Percentiles rank a stretch among this genome's conserved stretches.
phyloP scores from a whole-genome alignment of 2,797 vertebrate species.

The Vespertilio murinus region DNA sequence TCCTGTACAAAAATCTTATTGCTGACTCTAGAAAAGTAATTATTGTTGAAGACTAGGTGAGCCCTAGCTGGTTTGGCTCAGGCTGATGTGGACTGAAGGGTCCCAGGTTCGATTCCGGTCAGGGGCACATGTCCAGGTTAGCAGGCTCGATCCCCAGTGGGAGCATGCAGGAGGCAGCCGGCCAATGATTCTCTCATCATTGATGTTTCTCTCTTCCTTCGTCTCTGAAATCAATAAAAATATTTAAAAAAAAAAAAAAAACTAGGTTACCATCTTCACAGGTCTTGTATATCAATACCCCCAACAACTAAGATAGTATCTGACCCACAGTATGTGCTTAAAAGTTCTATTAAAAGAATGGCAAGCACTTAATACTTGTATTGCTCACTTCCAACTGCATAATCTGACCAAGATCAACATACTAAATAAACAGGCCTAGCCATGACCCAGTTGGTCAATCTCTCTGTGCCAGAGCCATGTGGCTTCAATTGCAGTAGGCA shows the following conservation, averaged over 20 bases:
- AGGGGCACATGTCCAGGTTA: too few relatives aligned
- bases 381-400: background rate
- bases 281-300: background rate
- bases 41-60: background rate
- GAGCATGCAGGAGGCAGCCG: too few relatives aligned
- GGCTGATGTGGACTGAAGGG: too few relatives aligned
- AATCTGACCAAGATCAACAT: background rate
- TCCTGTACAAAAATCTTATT: background rate
- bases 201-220: too few relatives aligned
- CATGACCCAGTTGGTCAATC: background rate
- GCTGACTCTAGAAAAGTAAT: background rate
- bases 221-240: too few relatives aligned
- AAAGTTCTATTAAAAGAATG: background rate
- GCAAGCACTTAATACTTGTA: background rate
- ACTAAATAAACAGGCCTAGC: background rate
- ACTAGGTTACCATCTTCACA: background rate
- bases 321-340: background rate
- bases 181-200: too few relatives aligned
- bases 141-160: too few relatives aligned
- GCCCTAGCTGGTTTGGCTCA: too few relatives aligned
- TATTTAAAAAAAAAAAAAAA: too few relatives aligned
- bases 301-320: background rate
- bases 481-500: background rate
- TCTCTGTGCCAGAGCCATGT: background rate
- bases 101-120: too few relatives aligned